These are phyloP conservation scores for Ochotona curzoniae DNA, from an alignment of 2,113 vertebrate species.

Conservation along the genomic window DNA sequence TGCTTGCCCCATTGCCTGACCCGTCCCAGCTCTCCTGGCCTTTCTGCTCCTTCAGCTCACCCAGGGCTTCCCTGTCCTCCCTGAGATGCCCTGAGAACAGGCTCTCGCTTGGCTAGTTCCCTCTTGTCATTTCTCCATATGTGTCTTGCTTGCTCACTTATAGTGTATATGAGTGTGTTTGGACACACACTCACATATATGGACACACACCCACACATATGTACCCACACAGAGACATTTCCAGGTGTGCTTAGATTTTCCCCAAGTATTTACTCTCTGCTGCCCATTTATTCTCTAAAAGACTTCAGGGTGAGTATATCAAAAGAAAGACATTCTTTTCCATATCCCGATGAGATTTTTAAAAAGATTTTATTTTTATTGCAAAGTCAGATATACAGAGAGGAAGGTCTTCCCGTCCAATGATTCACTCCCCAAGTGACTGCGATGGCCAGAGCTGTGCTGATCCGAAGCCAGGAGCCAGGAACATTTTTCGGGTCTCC, in stretches of 20 bases:
- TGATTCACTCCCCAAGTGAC: too few species aligned
- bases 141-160: not conserved
- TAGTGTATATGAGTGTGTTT: not conserved
- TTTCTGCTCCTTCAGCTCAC: not conserved
- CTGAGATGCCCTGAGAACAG: not conserved
- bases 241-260: not conserved
- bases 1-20: not conserved
- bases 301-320: not conserved
- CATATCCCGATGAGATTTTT: not conserved
- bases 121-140: slow-evolving; percentile 8
- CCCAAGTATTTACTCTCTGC: not conserved
- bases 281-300: not conserved
- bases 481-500: too few species aligned
- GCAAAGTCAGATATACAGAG: too few species aligned
- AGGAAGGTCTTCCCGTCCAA: too few species aligned
- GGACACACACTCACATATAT: not conserved
- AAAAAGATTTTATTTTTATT: too few species aligned
- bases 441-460: too few species aligned
- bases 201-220: too few species aligned
- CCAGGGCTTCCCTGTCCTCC: not conserved
- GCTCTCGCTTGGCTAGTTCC: not conserved
- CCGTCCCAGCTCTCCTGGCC: not conserved
- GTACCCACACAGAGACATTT: not conserved
- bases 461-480: too few species aligned
- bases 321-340: slow-evolving; percentile 13